Evolutionary conservation across 1,140 invertebrate genomes (phyloP).

Genomic region (Apis mellifera): Amel_HAv3.1 CM009940.2:9074501-9075000

Average conservation of each 20-base stretch:
- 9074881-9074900: slow-evolving; percentile 3
- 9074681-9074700: not conserved
- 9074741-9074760: not conserved
- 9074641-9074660: too few relatives aligned
- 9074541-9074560: not conserved
- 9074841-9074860: not conserved
- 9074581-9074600: slow-evolving; percentile 37
- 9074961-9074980: not conserved
- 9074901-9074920: slow-evolving; percentile 14
- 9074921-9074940: slow-evolving; percentile 15
- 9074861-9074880: slow-evolving; percentile 5
- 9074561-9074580: not conserved
- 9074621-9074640: too few relatives aligned
- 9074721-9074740: not conserved
- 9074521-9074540: not conserved
- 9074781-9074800: too few relatives aligned
- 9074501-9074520: not conserved
- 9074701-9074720: not conserved
- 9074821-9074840: not conserved
- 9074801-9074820: not conserved
- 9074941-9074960: slow-evolving; percentile 41
- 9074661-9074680: not conserved
- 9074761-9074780: too few relatives aligned
- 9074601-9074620: slow-evolving; percentile 4
- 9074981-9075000: not conserved